Percentiles rank a stretch among this genome's conserved stretches.
Conservation (phyloP, 2,888 invertebrate species). For the Andrena trimmerana region DNA sequence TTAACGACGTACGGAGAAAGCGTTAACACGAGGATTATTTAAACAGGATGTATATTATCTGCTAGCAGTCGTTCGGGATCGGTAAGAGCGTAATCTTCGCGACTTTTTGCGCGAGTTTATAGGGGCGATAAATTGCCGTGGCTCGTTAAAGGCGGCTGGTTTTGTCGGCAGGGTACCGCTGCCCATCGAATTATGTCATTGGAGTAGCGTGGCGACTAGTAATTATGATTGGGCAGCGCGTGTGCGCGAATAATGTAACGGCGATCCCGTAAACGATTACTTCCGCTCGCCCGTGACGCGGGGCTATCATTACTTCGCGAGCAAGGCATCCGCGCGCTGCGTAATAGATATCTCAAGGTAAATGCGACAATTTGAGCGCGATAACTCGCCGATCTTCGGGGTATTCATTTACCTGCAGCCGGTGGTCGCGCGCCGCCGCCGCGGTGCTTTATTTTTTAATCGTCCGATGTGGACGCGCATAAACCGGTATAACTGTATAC, state of each 20-base stretch:
- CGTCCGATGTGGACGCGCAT: constrained; percentile 17
- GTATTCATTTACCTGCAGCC: constrained; percentile 36
- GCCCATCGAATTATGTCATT: constrained; percentile 2
- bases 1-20: constrained; percentile 50
- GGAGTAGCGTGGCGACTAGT: constrained; percentile 1
- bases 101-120: constrained; percentile 22
- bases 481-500: constrained; percentile 67
- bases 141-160: constrained; percentile 9
- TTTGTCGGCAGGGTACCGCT: constrained; percentile 7
- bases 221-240: constrained; percentile 41
- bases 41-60: constrained; percentile 48
- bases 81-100: constrained; percentile 17
- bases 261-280: constrained; percentile 64
- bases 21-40: constrained; percentile 51
- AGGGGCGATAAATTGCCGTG: constrained; percentile 2
- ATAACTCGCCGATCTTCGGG: constrained; percentile 53
- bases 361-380: constrained; percentile 59
- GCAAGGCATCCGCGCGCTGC: background rate
- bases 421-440: constrained; percentile 8
- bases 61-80: constrained; percentile 8
- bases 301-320: constrained; percentile 37
- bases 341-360: constrained; percentile 63
- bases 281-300: constrained; percentile 48
- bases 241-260: constrained; percentile 49
- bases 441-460: constrained; percentile 53